Conservation (phyloP, 2,888 invertebrate genomes). For the Hoplodrina blanda region DNA sequence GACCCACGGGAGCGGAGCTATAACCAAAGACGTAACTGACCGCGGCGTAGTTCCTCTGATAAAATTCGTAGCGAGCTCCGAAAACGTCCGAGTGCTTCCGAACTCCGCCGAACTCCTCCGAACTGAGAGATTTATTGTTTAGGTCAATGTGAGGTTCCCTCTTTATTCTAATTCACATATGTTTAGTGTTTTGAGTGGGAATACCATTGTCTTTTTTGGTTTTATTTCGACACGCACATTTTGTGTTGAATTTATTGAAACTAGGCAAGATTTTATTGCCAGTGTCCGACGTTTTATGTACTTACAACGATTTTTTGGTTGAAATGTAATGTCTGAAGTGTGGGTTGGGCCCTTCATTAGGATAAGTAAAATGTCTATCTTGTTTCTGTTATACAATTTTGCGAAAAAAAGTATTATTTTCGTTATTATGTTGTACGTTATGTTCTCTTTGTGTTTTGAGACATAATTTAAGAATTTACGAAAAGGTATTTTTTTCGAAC, state of each 20-base stretch:
- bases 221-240: constrained; percentile 45
- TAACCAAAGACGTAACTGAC: too few relatives aligned
- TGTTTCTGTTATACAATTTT: constrained; percentile 1
- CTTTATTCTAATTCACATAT: constrained; percentile 61
- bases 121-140: constrained; percentile 57
- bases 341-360: background rate
- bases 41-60: constrained; percentile 22
- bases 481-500: background rate
- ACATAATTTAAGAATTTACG: background rate
- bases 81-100: constrained; percentile 39
- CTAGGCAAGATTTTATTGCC: constrained; percentile 26
- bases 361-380: constrained; percentile 5
- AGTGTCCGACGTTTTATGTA: constrained; percentile 4
- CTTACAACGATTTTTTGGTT: constrained; percentile 5
- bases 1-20: too few relatives aligned
- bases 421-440: constrained; percentile 9
- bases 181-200: constrained; percentile 51
- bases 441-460: constrained; percentile 6
- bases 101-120: constrained; percentile 24
- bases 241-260: constrained; percentile 46
- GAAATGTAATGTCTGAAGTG: constrained; percentile 11
- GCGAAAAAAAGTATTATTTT: background rate
- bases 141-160: constrained; percentile 51
- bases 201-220: constrained; percentile 44
- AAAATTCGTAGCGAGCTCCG: constrained; percentile 43